phyloP scores from a whole-genome alignment of 2,888 invertebrate genomes.

The Ormyrus labotus region DNA sequence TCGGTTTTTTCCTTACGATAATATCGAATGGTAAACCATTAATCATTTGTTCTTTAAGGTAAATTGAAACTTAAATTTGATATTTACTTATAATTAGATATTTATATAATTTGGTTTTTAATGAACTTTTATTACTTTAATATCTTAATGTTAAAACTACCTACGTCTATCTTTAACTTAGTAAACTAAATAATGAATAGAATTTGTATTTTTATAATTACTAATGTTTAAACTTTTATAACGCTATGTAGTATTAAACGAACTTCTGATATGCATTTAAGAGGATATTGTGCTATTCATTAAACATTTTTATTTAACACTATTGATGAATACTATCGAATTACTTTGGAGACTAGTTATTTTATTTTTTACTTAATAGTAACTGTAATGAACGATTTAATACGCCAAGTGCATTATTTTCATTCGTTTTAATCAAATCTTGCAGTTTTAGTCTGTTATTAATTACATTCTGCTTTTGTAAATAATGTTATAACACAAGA shows the following conservation, averaged over 20 bases:
- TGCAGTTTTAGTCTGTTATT: no score
- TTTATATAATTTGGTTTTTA: neutral
- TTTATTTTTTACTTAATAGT: no score
- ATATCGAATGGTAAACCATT: no score
- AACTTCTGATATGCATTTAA: constrained; percentile 5
- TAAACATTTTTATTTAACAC: neutral
- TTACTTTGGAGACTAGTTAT: no score
- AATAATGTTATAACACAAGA: no score
- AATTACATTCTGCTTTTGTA: no score
- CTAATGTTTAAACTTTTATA: constrained; percentile 7
- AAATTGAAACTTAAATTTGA: neutral
- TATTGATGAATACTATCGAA: neutral
- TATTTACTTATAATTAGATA: neutral
- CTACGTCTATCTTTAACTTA: neutral
- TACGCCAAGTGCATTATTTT: neutral
- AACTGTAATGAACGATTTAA: no score
- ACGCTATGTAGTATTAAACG: constrained; percentile 1
- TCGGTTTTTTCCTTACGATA: neutral
- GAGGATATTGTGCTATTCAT: neutral
- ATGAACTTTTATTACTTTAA: neutral
- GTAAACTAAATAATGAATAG: neutral
- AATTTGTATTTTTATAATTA: constrained; percentile 22
- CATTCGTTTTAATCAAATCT: no score
- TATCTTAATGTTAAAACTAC: neutral
- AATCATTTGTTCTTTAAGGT: neutral